Base-by-base conservation (phyloP, 2,113 vertebrate genomes). In the Pelobates fuscus region DNA sequence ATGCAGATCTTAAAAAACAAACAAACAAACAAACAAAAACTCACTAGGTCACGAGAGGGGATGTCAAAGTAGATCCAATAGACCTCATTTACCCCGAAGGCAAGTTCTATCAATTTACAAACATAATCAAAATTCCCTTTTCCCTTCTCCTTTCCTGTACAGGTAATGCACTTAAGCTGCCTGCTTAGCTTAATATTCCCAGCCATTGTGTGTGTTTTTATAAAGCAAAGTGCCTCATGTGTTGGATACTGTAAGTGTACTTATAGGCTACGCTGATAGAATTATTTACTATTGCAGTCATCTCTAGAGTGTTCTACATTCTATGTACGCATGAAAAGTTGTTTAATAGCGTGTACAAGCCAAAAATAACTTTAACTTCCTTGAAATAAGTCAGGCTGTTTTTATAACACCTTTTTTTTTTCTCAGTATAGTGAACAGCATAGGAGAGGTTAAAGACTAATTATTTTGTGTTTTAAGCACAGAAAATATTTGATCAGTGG, bases 41-140 rank as follows among this genome's bases (percentile, higher is more conserved):
- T 17, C 21, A 21, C 21, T 46, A 65, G 55, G 57, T 73, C 70
- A 60, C 76, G 70, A 64, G 0, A 6, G 49, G 70, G 73, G 67
- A 74, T 80, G 25, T 49, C 29, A 77, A 71, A 60, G 25, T 75
- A 78, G 79, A 7, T 80, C 61, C 15, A 46, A 81, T 0, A 0
- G 20, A 81, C 71, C 71, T 1, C n/a, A 26, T 68, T 79, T 44
- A 2, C 82, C 84, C 80, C 78, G 32, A n/a, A 68, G 82, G 80
- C 79, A 82, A 79, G 63, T 81, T 81, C 79, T 49, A 82, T 67
- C 17, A 67, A 37, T 8, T 79, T 68, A 77, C 74, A 78, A 71
- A 77, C 24, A 17, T 79, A 83, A 43, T 65, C 55, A 30, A 66
- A 81, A 80, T 78, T 54, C 69, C 41, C 49, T 24, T 23, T 80